Evolutionary conservation across 2,797 vertebrate species (phyloP).

Genomic region (Enteromius trimaculatus): DNA sequence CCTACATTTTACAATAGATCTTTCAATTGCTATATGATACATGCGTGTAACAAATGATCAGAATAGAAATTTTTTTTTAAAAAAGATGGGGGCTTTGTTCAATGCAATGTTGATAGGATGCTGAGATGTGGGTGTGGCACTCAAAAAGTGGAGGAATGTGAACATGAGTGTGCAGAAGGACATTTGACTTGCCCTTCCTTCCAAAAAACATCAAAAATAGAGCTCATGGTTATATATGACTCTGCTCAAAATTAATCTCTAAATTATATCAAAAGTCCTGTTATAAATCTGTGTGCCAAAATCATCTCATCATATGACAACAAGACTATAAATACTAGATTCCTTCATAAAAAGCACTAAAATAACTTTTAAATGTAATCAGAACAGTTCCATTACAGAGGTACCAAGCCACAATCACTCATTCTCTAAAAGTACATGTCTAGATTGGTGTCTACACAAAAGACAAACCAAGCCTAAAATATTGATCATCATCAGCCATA

Average conservation of each 20-base stretch:
- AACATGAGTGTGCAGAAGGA: not conserved
- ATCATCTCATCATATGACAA: not conserved
- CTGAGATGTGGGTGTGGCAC: not conserved
- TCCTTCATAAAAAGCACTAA: not conserved
- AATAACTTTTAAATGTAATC: not conserved
- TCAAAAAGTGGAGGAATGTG: not conserved
- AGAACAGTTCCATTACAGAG: not conserved
- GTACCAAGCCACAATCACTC: not conserved
- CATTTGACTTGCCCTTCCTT: not conserved
- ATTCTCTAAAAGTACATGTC: not conserved
- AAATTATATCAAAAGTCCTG: not conserved
- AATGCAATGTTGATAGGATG: not conserved
- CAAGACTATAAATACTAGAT: not conserved
- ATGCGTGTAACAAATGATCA: not conserved
- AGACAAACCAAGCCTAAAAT: conserved; percentile 1
- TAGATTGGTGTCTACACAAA: not conserved
- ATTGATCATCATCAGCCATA: not conserved
- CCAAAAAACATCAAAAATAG: not conserved
- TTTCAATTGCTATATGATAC: no score
- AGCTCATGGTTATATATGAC: not conserved
- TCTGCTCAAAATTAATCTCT: not conserved
- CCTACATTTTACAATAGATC: not conserved
- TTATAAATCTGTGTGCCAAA: not conserved
- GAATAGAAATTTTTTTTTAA: not conserved
- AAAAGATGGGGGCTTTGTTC: not conserved